A percentile compares a stretch with the other conserved stretches of the same genome.
Evolutionary conservation across 64 coral and sea anemone species (phyloP).

Genomic region (Orbicella faveolata): DNA sequence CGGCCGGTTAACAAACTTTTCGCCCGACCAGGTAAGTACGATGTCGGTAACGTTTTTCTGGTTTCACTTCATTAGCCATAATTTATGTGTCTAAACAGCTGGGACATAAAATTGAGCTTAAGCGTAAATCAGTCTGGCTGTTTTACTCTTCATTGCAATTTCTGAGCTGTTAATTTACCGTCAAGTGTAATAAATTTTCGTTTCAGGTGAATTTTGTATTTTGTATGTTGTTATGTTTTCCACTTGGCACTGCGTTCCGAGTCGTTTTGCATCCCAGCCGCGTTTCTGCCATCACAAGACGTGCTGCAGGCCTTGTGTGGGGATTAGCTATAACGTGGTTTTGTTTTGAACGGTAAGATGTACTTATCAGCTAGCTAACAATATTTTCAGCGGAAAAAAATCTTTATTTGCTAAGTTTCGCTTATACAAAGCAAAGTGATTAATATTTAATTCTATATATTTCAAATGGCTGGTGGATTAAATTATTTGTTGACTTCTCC

Average conservation of each 20-base stretch:
- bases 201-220: constrained; percentile 73
- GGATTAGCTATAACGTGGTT: constrained; percentile 55
- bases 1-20: neutral
- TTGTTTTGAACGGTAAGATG: constrained; percentile 75
- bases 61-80: no score
- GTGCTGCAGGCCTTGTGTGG: constrained; percentile 62
- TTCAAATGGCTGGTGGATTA: neutral
- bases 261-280: constrained; percentile 29
- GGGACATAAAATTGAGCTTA: neutral
- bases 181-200: neutral
- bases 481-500: no score
- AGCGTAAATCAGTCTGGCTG: no score
- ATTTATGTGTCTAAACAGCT: neutral
- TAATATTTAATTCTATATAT: neutral
- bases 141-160: no score
- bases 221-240: constrained; percentile 59
- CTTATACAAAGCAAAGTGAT: neutral
- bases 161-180: no score
- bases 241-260: constrained; percentile 55
- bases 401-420: neutral
- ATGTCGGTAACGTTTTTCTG: no score
- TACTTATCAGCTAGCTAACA: no score
- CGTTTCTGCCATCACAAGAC: constrained; percentile 44
- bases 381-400: no score
- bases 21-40: constrained; percentile 1